Evolutionary conservation across 2,888 invertebrate genomes (phyloP).

Genomic region (Tanypteryx hageni): DNA sequence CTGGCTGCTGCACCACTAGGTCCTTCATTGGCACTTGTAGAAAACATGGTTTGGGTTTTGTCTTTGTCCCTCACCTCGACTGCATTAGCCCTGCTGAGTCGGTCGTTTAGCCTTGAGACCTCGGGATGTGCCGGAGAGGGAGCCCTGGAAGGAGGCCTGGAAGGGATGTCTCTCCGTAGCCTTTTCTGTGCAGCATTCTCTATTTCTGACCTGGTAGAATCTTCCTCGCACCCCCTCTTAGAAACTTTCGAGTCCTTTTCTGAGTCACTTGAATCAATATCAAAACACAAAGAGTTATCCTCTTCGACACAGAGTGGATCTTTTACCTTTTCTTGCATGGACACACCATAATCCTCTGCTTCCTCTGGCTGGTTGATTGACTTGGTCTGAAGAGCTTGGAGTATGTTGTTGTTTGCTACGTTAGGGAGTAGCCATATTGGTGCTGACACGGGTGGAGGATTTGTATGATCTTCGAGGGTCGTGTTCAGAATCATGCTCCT

Average conservation of each 20-base stretch:
- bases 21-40: background rate
- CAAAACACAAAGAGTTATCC: constrained; percentile 22
- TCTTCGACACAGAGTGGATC: constrained; percentile 34
- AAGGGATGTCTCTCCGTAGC: background rate
- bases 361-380: background rate
- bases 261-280: constrained; percentile 24
- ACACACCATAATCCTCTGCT: constrained; percentile 14
- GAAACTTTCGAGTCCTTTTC: background rate
- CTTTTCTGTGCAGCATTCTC: background rate
- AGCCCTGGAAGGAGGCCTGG: background rate
- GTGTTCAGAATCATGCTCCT: constrained; percentile 26
- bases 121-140: background rate
- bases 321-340: constrained; percentile 32
- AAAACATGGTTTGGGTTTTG: background rate
- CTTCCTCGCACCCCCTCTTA: background rate
- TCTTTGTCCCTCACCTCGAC: background rate
- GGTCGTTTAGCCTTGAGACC: background rate
- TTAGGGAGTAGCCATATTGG: constrained; percentile 46
- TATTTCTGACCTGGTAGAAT: background rate
- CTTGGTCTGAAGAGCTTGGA: background rate
- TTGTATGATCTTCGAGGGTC: background rate
- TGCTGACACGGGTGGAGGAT: constrained; percentile 16
- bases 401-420: background rate
- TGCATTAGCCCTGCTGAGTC: background rate
- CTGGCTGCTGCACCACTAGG: background rate